Conservation (phyloP, 2,797 vertebrate species). For the Falco columbarius region DNA sequence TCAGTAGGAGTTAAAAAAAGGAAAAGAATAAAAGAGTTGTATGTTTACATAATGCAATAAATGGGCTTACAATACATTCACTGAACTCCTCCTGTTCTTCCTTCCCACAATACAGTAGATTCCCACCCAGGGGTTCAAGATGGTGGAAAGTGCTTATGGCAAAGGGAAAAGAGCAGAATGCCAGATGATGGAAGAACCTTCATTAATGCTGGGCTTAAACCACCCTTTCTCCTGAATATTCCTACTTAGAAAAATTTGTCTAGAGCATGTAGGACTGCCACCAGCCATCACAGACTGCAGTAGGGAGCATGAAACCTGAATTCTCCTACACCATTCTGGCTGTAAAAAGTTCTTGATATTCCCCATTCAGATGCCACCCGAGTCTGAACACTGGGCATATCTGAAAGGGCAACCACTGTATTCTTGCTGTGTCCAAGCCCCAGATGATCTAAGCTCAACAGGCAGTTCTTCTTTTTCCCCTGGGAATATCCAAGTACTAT, state of each 20-base stretch:
- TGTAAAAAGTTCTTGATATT: neutral
- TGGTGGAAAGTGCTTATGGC: neutral
- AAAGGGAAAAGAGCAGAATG: neutral
- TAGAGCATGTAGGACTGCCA: neutral
- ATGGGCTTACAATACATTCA: neutral
- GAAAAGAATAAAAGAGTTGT: fast-evolving
- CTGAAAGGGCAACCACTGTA: neutral
- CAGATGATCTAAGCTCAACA: neutral
- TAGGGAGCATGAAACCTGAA: neutral
- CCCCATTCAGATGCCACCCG: too few relatives aligned
- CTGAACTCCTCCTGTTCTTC: neutral
- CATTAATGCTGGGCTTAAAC: neutral
- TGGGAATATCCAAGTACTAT: neutral
- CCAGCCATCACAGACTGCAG: neutral
- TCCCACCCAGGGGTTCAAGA: neutral
- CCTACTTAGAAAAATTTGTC: neutral
- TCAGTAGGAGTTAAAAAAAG: neutral
- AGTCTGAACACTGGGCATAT: neutral
- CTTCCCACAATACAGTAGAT: neutral
- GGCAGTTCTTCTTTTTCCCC: fast-evolving
- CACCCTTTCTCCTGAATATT: neutral
- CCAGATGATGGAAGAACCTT: neutral
- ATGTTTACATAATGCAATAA: neutral
- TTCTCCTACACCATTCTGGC: neutral
- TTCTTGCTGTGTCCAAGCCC: neutral